Base-by-base conservation (phyloP, 2,888 invertebrate genomes). In the Rambutsinella grinnellia region DNA sequence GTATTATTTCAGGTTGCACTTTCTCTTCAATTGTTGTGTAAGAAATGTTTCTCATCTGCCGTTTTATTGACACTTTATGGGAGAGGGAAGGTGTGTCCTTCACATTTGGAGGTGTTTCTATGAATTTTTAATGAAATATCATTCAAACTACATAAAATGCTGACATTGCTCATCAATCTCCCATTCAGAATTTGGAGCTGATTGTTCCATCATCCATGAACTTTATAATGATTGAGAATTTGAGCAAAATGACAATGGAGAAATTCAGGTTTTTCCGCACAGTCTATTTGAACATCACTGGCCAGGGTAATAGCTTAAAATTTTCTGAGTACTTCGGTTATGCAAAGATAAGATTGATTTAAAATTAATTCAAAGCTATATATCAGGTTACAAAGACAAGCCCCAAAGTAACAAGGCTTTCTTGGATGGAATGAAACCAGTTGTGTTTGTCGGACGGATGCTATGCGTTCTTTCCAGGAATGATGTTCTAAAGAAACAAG, bases 401-500 rank as follows among this genome's bases (percentile, higher is more conserved):
- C 28, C 19, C 28, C 47, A n/a, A 10, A 58, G 60, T 19, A 60
- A 53, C 13, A 28, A 51, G 1, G 36, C 66, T 5, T 61, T 74
- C 19, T n/a, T 74, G 47, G 53, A 21, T 2, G 74, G 74, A 13
- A 15, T 74, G n/a, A 67, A 62, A 24, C 74, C 74, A 3, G 67
- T 74, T 6, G 61, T 74, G 1, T 56, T 67, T 26, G 13, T 74
- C 23, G 74, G 74, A 17, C 13, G 74, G 26, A n/a, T 74, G 1
- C 27, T 74, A 2, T 58, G 74, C 21, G 61, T 26, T 17, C 17
- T 67, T n/a, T 67, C 74, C 0, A 23, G 74, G 6, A 36, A 54
- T 54, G 74, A 74, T 36, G 57, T 74, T 21, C 56, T 74, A 19
- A 65, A 74, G 54, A 19, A 15, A 60, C n/a, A 46, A n/a, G 65